Evolutionary conservation across 2,113 vertebrate genomes (phyloP), one percentile per base, ranked within the genome.

Genomic region (Sturnus vulgaris): DNA sequence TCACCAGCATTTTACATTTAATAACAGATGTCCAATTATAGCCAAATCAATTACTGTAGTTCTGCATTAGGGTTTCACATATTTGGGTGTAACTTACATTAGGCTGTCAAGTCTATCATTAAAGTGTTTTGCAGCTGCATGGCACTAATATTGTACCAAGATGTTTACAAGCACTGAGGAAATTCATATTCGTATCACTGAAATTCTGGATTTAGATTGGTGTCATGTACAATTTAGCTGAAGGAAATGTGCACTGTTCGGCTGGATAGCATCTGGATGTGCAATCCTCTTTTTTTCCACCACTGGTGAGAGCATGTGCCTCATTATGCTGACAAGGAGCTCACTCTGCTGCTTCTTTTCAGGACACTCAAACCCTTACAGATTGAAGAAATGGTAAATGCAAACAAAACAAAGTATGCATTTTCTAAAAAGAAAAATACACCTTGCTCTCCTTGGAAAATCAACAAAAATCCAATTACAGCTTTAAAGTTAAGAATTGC

Each of bases 121-220:
- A 59, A 85, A 90, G 71, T 66, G 78, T 52, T 95, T 87, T 88
- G 90, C 59, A 72, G 66, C 9, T 82, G 66, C 89, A 47, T 73
- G 81, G 75, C 87, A 82, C 84, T 77, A 77, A 92, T 82, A 70
- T 76, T 78, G 78, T 71, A 92, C 33, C 69, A 73, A 46, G 56
- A 68, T 93, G 92, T 95, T 97, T 96, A 95, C 92, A 95, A 96
- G 95, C 71, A 86, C 40, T 24, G 40, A 88, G 44, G 69, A 92
- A 88, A 94, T 81, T 93, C 90, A 83, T 84, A 88, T 77, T 90
- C 22, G 9, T 84, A 94, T 27, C 31, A 15, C 24, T 40, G 52
- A 52, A 94, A 92, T 78, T 78, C 90, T 75, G n/a, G 75, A 59
- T 95, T 90, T 92, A 81, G 71, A 8, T 10, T 50, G 60, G 56